Evolutionary conservation across 2,888 invertebrate genomes (phyloP), one percentile per base, ranked within the genome.

Genomic region (Ischnus inquisitorius): DNA sequence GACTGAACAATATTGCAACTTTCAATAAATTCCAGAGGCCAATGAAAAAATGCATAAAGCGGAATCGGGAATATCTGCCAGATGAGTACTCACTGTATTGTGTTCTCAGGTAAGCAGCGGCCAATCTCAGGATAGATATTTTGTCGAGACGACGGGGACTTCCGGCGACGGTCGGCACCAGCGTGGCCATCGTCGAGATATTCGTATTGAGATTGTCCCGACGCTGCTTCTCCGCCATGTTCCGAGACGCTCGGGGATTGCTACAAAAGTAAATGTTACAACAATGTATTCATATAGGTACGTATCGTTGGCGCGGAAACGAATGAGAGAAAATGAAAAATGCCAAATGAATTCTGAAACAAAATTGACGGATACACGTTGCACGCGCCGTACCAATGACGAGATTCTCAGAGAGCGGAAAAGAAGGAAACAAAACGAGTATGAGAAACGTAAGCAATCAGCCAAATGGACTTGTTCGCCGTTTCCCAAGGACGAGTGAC

Each of bases 171-270:
- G 97, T 96, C n/a, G 98, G 97, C 87, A 98, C 96, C 90, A 98
- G 95, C 64, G 96, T 95, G 86, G 97, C 97, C 93, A 98, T 95
- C 92, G 97, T 97, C 81, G 96, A 95, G 89, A 99, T 98, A 92
- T 96, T 97, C 41, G 96, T 95, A 94, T 98, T 98, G 89, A 98
- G 95, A 93, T 97, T 97, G 93, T 98, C 98, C 79, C 98, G 95
- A 46, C 98, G 96, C 93, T 97, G 96, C 94, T 98, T 98, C 93
- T 99, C 98, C 10, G 98, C 98, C 91, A 96, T 95, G 92, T 98
- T 98, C 84, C 98, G 95, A 89, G 97, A 96, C 91, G 97, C 96
- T 81, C 98, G 96, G 91, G 96, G 97, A 89, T 96, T 96, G 87
- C 97, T 97, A 94, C 57, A 95, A 89, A 84, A 64, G n/a, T 16